Evolutionary conservation across 2,797 vertebrate species (phyloP), one percentile per base, ranked within the genome.

Genomic region (Bradypodion ventrale): DNA sequence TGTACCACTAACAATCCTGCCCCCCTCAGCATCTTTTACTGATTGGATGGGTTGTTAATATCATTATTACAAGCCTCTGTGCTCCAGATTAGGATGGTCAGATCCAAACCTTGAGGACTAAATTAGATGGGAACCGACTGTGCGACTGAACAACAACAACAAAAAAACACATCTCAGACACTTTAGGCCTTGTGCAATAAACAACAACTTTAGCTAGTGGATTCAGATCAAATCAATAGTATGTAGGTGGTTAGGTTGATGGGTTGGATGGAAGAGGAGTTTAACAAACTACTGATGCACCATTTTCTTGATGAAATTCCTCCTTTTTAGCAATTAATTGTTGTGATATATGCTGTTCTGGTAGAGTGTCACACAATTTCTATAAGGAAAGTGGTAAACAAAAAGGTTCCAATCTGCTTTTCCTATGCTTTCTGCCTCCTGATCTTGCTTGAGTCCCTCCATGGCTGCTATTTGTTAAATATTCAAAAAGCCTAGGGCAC

Each of bases 11-110:
- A 19, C 19, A 27, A 65, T 37, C 32, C 23, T 84, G 81, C 37
- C 62, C 2, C 3, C 74, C 44, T 40, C 1, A 74, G 52, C 0
- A 0, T 79, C 29, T 2, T 72, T 83, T 37, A 21, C 13, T 76
- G 77, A 83, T 84, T 85, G 76, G 82, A 83, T 7, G 73, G 1
- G 87, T 89, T 35, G 5, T 87, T 85, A 77, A 82, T 87, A 86
- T 73, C 81, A 89, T 80, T 63, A 84, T 16, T 88, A 4, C 19
- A 86, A 86, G 59, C 79, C 83, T 84, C 6, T 16, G 32, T 27
- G 83, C 16, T 12, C 29, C 75, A 15, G 77, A 88, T 32, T 32
- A 78, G 74, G n/a, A 35, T 81, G 86, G 37, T 32, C 82, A 49
- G 27, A 73, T 10, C 82, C 87, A 29, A 70, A 80, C 44, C 87